Evolutionary conservation across 2,113 vertebrate genomes (phyloP).

Genomic region (Lycocorax pyrrhopterus): DNA sequence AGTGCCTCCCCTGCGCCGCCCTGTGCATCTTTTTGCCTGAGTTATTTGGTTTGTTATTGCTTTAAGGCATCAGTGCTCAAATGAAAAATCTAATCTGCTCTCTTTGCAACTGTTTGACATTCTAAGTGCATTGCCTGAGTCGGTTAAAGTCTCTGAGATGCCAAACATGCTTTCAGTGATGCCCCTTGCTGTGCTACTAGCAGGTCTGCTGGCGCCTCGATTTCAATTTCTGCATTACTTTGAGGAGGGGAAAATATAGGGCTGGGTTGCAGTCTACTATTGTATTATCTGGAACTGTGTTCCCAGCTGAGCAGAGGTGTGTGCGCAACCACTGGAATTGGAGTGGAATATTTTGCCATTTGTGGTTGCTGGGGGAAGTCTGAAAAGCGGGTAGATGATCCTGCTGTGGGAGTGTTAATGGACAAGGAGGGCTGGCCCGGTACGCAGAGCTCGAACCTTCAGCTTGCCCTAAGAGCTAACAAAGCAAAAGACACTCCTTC

Average conservation of each 20-base stretch:
- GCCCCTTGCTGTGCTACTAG: neutral
- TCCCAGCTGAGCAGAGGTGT: neutral
- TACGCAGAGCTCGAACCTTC: rapidly evolving
- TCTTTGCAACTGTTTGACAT: neutral
- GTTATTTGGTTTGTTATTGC: neutral
- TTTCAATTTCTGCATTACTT: neutral
- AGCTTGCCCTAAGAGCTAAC: neutral
- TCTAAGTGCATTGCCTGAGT: neutral
- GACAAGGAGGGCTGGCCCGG: neutral
- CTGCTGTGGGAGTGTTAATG: rapidly evolving
- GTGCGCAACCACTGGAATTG: neutral
- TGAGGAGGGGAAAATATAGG: neutral
- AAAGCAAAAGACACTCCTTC: neutral
- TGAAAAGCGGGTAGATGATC: neutral
- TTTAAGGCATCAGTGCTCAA: neutral
- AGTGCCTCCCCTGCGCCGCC: neutral
- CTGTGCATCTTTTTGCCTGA: neutral
- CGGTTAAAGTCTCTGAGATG: neutral
- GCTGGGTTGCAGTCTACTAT: neutral
- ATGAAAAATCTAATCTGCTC: neutral
- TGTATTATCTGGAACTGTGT: neutral
- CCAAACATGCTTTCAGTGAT: neutral
- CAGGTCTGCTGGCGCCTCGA: rapidly evolving
- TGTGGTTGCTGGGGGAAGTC: neutral
- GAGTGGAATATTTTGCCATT: neutral